phyloP scores from a whole-genome alignment of 2,113 vertebrate species.

The Phalacrocorax aristotelis region DNA sequence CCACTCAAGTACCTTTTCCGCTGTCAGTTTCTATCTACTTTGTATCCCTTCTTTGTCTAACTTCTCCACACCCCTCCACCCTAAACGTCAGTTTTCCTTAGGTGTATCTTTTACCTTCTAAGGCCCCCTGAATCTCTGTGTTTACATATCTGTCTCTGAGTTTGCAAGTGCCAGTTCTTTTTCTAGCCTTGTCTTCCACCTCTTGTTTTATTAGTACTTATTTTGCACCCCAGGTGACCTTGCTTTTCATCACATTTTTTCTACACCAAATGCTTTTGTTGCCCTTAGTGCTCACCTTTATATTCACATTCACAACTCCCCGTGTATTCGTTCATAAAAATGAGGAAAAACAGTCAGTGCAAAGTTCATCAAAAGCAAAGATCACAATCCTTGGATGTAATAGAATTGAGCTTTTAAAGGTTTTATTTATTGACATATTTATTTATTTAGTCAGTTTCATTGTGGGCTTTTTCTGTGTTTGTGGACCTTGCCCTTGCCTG shows the following conservation, averaged over 20 bases:
- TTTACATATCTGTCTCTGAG: background rate
- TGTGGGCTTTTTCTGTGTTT: background rate
- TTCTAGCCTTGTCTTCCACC: background rate
- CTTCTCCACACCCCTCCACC: background rate
- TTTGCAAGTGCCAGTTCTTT: background rate
- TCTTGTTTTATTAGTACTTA: background rate
- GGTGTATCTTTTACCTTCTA: background rate
- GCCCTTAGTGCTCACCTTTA: background rate
- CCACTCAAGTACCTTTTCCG: background rate
- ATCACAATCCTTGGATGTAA: background rate
- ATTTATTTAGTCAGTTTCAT: background rate
- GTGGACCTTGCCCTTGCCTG: background rate
- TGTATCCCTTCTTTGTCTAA: background rate
- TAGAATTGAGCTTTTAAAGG: background rate
- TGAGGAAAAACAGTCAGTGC: background rate
- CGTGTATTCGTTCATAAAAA: background rate
- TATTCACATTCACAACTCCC: background rate
- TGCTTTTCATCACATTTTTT: conserved; percentile 11
- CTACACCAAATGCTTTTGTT: background rate
- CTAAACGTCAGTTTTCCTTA: background rate
- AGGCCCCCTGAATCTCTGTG: background rate
- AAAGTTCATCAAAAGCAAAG: background rate
- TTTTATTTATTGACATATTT: background rate
- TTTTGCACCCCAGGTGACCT: background rate
- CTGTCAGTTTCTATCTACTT: background rate